These are phyloP conservation scores for Lophotriccus pileatus DNA, from an alignment of 2,797 vertebrate genomes.

Conservation along the genomic window DNA sequence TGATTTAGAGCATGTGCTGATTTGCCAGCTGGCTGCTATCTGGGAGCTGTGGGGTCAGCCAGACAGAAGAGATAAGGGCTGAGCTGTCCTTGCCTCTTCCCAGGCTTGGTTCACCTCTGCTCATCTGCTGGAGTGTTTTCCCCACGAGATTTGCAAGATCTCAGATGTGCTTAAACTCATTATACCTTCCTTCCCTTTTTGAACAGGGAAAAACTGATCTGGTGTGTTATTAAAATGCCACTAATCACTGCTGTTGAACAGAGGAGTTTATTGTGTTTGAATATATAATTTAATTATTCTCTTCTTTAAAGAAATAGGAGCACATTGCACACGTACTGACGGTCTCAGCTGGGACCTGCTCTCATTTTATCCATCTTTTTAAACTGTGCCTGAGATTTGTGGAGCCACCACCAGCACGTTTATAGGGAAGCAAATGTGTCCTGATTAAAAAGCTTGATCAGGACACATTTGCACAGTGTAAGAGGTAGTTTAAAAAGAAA, in stretches of 20 bases:
- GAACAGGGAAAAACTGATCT: not conserved
- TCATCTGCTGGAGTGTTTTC: not conserved
- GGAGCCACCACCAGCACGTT: not conserved
- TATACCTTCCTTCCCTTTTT: not conserved
- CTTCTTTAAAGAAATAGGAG: rapidly evolving
- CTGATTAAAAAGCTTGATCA: not conserved
- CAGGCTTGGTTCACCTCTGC: not conserved
- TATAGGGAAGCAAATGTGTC: not conserved
- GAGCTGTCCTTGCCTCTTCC: not conserved
- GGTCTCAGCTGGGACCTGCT: not conserved
- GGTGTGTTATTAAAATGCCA: not conserved
- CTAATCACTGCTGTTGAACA: not conserved
- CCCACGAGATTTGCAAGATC: not conserved
- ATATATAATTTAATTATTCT: not conserved
- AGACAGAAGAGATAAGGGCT: not conserved
- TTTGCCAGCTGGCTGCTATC: slow-evolving; percentile 5
- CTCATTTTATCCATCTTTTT: not conserved
- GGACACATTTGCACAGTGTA: rapidly evolving
- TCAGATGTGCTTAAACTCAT: rapidly evolving
- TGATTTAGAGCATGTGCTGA: slow-evolving; percentile 24
- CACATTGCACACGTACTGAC: not conserved
- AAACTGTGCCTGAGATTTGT: not conserved
- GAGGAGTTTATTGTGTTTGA: not conserved
- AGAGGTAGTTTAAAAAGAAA: not conserved
- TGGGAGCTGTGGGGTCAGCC: not conserved